These are phyloP conservation scores for Mico argentatus DNA, from an alignment of 2,797 vertebrate species.

Conservation along the genomic window DNA sequence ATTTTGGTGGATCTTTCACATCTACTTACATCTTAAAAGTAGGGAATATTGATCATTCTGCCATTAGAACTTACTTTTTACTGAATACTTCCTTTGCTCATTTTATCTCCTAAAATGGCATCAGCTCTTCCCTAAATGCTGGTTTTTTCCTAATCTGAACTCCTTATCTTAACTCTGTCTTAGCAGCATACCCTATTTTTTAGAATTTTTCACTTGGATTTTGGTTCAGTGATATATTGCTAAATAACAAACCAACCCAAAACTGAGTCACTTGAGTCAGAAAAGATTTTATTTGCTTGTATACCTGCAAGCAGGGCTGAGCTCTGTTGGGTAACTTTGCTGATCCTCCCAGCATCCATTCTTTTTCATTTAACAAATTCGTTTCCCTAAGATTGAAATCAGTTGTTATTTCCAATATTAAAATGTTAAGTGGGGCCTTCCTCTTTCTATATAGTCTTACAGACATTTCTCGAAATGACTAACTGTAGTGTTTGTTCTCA, in stretches of 20 bases:
- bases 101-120: background rate
- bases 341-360: accelerated
- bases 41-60: background rate
- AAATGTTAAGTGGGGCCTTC: background rate
- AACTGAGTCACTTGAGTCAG: background rate
- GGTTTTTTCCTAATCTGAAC: background rate
- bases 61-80: background rate
- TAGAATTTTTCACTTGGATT: background rate
- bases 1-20: background rate
- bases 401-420: background rate
- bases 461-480: background rate
- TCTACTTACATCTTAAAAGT: background rate
- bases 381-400: too few species aligned
- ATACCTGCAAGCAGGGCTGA: background rate
- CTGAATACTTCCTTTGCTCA: background rate
- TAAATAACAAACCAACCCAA: background rate
- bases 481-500: background rate
- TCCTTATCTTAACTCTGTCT: background rate
- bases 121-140: background rate
- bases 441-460: background rate
- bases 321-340: background rate
- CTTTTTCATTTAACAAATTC: background rate
- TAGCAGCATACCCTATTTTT: background rate
- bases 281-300: background rate
- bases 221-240: background rate